Conservation (phyloP, 2,797 vertebrate species). For the Crocidura indochinensis region DNA sequence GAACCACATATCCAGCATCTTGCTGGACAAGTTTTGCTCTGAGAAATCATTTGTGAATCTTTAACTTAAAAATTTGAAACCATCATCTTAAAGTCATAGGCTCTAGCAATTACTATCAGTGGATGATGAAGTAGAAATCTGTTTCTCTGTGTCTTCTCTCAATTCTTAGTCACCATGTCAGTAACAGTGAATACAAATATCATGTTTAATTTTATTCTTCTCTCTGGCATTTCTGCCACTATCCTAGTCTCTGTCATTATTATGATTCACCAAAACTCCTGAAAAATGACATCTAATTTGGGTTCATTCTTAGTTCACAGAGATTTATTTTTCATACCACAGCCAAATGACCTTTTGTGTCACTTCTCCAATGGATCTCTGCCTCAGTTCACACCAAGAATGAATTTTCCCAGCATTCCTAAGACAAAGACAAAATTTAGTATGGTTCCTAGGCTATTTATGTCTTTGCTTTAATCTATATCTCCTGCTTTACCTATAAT, state of each 20-base stretch:
- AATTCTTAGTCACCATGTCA: background rate
- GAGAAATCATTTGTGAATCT: background rate
- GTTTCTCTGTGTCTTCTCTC: background rate
- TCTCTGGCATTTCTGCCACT: background rate
- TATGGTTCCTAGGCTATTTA: background rate
- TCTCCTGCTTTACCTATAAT: background rate
- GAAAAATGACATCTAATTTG: background rate
- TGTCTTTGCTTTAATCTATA: background rate
- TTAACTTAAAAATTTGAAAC: slow-evolving; percentile 20
- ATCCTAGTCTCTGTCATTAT: background rate
- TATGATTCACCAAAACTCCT: background rate
- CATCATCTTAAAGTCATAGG: background rate
- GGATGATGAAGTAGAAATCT: background rate
- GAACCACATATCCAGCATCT: background rate
- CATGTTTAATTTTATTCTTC: background rate
- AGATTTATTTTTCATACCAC: background rate
- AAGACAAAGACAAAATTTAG: background rate
- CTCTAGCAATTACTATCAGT: background rate
- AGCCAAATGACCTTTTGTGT: background rate
- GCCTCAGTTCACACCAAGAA: background rate
- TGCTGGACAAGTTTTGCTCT: background rate
- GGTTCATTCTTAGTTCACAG: background rate
- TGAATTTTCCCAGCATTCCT: background rate
- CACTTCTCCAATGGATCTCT: background rate
- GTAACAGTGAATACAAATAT: background rate